phyloP scores from a whole-genome alignment of 2,113 vertebrate species.

The Dryoscopus gambensis region DNA sequence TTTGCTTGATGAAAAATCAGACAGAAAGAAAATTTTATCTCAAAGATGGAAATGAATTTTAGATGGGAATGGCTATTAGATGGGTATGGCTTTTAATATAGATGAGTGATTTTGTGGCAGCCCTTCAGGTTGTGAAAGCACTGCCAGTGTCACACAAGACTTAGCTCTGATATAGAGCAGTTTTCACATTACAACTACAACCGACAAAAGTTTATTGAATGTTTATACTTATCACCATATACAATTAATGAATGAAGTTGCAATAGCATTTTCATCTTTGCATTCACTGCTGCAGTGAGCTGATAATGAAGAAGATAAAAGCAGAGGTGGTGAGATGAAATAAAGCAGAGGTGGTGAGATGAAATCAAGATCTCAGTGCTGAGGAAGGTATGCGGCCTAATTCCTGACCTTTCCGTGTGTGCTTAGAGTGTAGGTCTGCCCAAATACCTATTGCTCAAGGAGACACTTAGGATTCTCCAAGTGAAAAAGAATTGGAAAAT shows the following conservation, averaged over 20 bases:
- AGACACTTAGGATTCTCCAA: not conserved
- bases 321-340: not conserved
- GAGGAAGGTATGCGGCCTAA: not conserved
- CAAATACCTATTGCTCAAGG: not conserved
- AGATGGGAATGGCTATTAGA: not conserved
- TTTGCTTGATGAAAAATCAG: not conserved
- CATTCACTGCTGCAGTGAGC: not conserved
- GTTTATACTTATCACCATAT: not conserved
- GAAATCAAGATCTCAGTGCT: not conserved
- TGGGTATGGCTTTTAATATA: not conserved
- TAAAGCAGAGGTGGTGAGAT: not conserved
- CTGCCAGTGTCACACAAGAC: not conserved
- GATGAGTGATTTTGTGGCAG: not conserved
- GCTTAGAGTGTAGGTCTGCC: not conserved
- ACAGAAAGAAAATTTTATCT: not conserved
- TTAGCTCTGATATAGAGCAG: not conserved
- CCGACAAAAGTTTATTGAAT: not conserved
- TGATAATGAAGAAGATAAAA: not conserved
- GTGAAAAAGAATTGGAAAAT: not conserved
- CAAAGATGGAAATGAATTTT: not conserved
- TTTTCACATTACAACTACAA: not conserved
- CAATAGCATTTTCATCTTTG: not conserved
- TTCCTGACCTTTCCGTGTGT: not conserved
- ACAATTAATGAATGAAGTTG: not conserved
- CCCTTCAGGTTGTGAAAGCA: not conserved